A percentile compares a stretch with the other conserved stretches of the same genome.
These are phyloP conservation scores for Bradypus variegatus DNA, from an alignment of 2,797 vertebrate species.

Conservation along the genomic window DNA sequence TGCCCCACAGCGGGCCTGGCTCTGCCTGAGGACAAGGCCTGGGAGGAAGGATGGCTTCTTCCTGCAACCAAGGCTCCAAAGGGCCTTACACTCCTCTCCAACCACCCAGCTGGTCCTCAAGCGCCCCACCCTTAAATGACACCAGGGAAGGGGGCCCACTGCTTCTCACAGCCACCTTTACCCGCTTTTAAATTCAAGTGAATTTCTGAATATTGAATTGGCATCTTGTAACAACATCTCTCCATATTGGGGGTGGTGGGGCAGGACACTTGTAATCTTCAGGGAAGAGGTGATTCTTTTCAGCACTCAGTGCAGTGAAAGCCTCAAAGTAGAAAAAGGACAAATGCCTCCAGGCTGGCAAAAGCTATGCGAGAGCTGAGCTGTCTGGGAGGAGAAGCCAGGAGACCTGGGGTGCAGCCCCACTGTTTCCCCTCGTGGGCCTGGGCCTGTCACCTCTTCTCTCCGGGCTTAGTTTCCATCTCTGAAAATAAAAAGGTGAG, in stretches of 20 bases:
- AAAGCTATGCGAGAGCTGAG: fast-evolving
- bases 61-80: background rate
- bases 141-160: fast-evolving
- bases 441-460: background rate
- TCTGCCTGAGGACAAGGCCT: background rate
- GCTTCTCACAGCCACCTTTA: background rate
- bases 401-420: fast-evolving
- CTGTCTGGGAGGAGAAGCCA: fast-evolving
- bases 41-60: background rate
- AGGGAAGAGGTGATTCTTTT: background rate
- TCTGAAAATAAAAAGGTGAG: background rate
- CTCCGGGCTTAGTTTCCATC: too few relatives aligned
- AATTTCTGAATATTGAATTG: background rate
- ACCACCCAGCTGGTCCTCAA: too few relatives aligned
- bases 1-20: fast-evolving
- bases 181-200: background rate
- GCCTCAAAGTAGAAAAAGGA: background rate
- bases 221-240: background rate
- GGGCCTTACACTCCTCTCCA: background rate
- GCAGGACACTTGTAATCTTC: background rate
- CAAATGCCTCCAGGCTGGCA: too few relatives aligned
- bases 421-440: background rate
- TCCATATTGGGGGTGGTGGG: too few relatives aligned
- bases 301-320: too few relatives aligned
- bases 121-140: background rate